Evolutionary conservation across 2,888 invertebrate species (phyloP).

Genomic region (Melikaiella ostensackeni): DNA sequence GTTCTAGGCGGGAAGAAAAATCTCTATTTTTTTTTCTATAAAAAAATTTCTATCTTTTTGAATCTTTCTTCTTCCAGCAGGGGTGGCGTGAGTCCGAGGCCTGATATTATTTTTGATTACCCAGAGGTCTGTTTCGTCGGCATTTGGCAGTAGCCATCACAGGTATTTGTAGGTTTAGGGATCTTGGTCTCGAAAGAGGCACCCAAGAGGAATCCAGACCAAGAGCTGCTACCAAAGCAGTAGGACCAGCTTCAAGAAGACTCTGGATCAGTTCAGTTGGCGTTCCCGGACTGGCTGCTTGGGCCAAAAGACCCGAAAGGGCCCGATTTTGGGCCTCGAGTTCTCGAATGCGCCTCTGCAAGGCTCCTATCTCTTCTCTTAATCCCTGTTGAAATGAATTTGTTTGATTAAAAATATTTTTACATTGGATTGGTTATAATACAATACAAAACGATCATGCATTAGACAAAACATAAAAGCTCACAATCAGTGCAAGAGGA

Average conservation of each 20-base stretch:
- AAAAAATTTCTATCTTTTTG: no score
- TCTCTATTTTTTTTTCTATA: no score
- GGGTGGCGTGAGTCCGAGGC: no score
- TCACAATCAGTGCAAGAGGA: no score
- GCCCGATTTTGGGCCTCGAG: constrained; percentile 88
- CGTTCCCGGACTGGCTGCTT: constrained; percentile 80
- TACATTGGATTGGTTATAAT: neutral
- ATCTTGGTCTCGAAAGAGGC: constrained; percentile 83
- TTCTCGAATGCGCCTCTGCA: constrained; percentile 87
- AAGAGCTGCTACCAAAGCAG: constrained; percentile 78
- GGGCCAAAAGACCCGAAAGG: constrained; percentile 84
- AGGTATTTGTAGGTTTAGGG: constrained; percentile 84
- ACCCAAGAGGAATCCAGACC: constrained; percentile 85
- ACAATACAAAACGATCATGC: constrained; percentile 1
- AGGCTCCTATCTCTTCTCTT: constrained; percentile 86
- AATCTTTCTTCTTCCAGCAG: no score
- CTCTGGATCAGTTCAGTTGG: constrained; percentile 70
- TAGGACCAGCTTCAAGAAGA: constrained; percentile 72
- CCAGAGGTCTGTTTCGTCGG: constrained; percentile 77
- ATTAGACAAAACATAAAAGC: neutral
- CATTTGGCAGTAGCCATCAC: constrained; percentile 78
- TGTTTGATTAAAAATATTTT: neutral
- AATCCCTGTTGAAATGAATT: constrained; percentile 80
- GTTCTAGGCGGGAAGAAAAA: no score
- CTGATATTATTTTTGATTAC: no score